phyloP scores from a whole-genome alignment of 1,140 invertebrate species.

The Limonius californicus region DNA sequence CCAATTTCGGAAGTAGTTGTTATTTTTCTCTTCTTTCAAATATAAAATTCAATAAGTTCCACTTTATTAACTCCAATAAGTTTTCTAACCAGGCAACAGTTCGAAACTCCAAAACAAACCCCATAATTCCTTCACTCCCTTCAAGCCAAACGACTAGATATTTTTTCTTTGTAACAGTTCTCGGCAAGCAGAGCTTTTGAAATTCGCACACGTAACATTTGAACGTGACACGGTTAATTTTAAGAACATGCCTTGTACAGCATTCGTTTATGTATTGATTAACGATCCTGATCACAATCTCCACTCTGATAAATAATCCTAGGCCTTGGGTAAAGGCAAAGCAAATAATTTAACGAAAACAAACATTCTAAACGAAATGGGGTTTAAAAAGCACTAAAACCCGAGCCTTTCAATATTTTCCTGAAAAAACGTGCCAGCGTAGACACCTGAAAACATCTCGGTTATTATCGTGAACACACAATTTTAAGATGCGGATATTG shows the following conservation, averaged over 20 bases:
- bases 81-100: slow-evolving; percentile 23
- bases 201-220: slow-evolving; percentile 33
- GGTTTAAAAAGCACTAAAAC: no score
- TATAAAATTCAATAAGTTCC: slow-evolving; percentile 24
- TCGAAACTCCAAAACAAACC: slow-evolving; percentile 27
- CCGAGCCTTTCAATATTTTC: no score
- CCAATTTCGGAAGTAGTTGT: not conserved
- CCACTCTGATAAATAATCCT: no score
- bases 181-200: slow-evolving; percentile 25
- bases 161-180: slow-evolving; percentile 27
- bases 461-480: not conserved
- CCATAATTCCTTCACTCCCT: slow-evolving; percentile 20
- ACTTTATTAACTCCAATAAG: slow-evolving; percentile 26
- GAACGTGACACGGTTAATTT: slow-evolving; percentile 31
- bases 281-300: not conserved
- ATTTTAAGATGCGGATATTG: not conserved
- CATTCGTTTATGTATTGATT: not conserved
- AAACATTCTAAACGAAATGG: no score
- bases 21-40: slow-evolving; percentile 2
- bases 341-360: no score
- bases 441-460: not conserved
- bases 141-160: slow-evolving; percentile 20
- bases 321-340: no score
- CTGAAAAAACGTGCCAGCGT: no score
- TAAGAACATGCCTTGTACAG: not conserved